Evolutionary conservation across 1,140 invertebrate genomes (phyloP).

Genomic region (Nixonia krombeini): DNA sequence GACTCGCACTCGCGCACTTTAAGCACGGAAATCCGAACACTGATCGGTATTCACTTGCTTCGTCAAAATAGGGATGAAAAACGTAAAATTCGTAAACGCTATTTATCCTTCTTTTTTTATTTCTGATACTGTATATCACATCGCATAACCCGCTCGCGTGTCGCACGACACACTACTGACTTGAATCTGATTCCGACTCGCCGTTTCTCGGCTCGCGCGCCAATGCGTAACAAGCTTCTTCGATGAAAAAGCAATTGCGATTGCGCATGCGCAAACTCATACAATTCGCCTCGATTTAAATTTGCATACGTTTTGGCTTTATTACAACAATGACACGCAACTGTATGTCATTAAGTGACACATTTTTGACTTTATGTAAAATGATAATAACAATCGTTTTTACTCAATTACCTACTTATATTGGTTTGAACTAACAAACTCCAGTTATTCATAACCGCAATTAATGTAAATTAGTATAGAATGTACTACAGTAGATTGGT

Average conservation of each 20-base stretch:
- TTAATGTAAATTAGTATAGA: too few species aligned
- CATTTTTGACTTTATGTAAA: too few species aligned
- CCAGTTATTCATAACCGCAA: too few species aligned
- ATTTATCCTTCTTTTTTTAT: background rate
- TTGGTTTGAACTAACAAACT: too few species aligned
- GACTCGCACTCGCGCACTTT: background rate
- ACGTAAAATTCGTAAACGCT: background rate
- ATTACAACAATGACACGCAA: conserved; percentile 5
- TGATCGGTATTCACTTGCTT: conserved; percentile 7
- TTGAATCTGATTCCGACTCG: conserved; percentile 1
- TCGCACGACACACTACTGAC: conserved; percentile 39
- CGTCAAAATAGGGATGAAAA: background rate
- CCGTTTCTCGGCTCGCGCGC: too few species aligned
- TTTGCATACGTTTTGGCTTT: conserved; percentile 22
- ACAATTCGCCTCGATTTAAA: conserved; percentile 19
- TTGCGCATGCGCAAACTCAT: conserved; percentile 21
- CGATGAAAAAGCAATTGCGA: background rate
- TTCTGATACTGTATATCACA: conserved; percentile 6
- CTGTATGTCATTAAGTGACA: too few species aligned
- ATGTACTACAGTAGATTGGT: too few species aligned
- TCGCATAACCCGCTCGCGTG: conserved; percentile 31
- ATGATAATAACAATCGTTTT: too few species aligned
- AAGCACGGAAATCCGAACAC: conserved; percentile 8
- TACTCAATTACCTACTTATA: too few species aligned
- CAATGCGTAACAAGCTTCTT: conserved; percentile 4